Conservation (phyloP, 2,888 invertebrate genomes). For the Psylliodes chrysocephalus region DNA sequence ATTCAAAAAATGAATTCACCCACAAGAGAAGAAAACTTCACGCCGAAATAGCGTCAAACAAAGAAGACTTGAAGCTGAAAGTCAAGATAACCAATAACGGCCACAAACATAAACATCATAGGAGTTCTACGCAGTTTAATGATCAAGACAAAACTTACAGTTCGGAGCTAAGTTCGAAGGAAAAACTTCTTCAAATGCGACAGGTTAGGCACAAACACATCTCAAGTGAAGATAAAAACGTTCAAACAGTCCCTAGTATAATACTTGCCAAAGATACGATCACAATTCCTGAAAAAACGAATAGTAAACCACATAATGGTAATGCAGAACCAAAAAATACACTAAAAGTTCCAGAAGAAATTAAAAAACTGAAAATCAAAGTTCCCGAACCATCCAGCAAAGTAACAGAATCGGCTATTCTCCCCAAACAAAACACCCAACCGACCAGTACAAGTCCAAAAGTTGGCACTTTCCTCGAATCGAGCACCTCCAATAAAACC, state of each 20-base stretch:
- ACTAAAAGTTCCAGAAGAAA: conserved; percentile 31
- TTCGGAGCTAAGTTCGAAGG: conserved; percentile 58
- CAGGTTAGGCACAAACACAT: conserved; percentile 62
- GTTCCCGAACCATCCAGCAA: conserved; percentile 40
- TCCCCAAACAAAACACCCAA: conserved; percentile 40
- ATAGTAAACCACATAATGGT: conserved; percentile 19
- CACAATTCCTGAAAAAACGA: conserved; percentile 23
- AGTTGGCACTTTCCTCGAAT: conserved; percentile 38
- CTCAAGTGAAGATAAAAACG: conserved; percentile 54
- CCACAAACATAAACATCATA: conserved; percentile 63
- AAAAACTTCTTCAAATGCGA: conserved; percentile 63
- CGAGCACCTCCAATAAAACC: conserved; percentile 35
- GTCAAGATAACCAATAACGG: conserved; percentile 66
- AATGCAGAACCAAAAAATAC: conserved; percentile 23
- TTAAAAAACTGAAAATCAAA: conserved; percentile 46
- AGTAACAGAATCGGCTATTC: conserved; percentile 41
- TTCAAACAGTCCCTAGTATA: conserved; percentile 49
- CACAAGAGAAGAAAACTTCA: conserved; percentile 68
- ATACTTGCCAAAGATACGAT: conserved; percentile 46
- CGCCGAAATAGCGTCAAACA: conserved; percentile 66
- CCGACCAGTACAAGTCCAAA: conserved; percentile 38
- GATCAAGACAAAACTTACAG: conserved; percentile 36
- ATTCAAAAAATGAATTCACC: conserved; percentile 65
- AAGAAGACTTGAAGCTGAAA: conserved; percentile 67
- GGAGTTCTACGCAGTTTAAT: conserved; percentile 44